Percentiles rank a stretch among this genome's conserved stretches.
phyloP scores from a whole-genome alignment of 2,888 invertebrate genomes.

The Quadriops clusia region DNA sequence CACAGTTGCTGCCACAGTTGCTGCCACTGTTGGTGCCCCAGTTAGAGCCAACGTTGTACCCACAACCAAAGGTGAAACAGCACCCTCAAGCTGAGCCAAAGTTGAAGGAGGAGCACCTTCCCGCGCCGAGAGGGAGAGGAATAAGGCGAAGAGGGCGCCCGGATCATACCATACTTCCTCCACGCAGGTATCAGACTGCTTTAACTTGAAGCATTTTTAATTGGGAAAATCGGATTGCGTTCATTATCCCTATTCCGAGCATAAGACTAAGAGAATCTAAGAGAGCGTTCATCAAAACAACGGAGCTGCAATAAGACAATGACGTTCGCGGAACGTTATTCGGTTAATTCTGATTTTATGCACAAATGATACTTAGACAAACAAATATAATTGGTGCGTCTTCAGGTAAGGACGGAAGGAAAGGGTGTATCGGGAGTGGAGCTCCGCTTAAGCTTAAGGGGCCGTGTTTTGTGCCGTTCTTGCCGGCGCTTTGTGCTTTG shows the following conservation, averaged over 20 bases:
- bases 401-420: slow-evolving; percentile 20
- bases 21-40: no score
- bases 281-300: slow-evolving; percentile 23
- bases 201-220: slow-evolving; percentile 35
- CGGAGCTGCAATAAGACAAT: slow-evolving; percentile 27
- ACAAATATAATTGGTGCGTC: slow-evolving; percentile 19
- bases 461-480: slow-evolving; percentile 21
- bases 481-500: slow-evolving; percentile 22
- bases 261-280: slow-evolving; percentile 30
- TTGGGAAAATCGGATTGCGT: slow-evolving; percentile 40
- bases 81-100: no score
- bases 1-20: no score
- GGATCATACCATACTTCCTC: slow-evolving; percentile 3
- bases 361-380: slow-evolving; percentile 24
- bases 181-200: slow-evolving; percentile 24
- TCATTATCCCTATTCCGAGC: slow-evolving; percentile 35
- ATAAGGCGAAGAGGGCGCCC: no score
- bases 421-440: slow-evolving; percentile 22
- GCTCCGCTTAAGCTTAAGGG: slow-evolving; percentile 24
- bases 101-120: no score
- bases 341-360: slow-evolving; percentile 29
- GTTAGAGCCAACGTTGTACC: no score
- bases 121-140: slow-evolving; percentile 11
- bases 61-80: no score
- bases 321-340: slow-evolving; percentile 21